Percentiles rank a stretch among this genome's conserved stretches.
Conservation (phyloP, 2,888 invertebrate genomes). For the Calameuta idolon region DNA sequence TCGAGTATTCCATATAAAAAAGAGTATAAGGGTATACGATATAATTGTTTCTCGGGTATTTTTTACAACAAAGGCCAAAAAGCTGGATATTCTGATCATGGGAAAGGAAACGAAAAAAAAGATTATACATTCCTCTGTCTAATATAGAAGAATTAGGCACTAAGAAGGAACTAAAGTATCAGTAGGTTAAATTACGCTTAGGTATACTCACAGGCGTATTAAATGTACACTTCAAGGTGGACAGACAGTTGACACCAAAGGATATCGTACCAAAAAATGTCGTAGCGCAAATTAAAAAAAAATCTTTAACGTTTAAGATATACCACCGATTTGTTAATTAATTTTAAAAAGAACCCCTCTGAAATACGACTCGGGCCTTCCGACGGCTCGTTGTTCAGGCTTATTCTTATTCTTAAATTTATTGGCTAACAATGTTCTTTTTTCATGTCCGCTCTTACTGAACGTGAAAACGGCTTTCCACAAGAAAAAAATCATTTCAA, state of each 20-base stretch:
- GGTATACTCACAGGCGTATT: slow-evolving; percentile 10
- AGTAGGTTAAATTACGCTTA: slow-evolving; percentile 38
- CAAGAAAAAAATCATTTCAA: background rate
- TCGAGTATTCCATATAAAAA: background rate
- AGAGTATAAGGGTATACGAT: slow-evolving; percentile 3
- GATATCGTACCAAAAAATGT: slow-evolving; percentile 30
- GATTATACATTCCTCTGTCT: background rate
- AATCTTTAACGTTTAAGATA: slow-evolving; percentile 32
- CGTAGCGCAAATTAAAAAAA: slow-evolving; percentile 35
- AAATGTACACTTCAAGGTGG: slow-evolving; percentile 16
- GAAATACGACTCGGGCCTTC: background rate
- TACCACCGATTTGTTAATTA: slow-evolving; percentile 31
- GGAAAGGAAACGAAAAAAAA: background rate
- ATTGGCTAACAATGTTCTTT: background rate
- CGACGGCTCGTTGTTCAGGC: background rate
- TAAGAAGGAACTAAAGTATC: slow-evolving; percentile 39
- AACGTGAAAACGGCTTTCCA: background rate
- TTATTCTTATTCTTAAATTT: background rate
- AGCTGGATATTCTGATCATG: background rate
- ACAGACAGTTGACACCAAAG: slow-evolving; percentile 22
- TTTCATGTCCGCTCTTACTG: background rate
- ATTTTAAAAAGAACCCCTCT: slow-evolving; percentile 22
- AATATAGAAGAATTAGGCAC: background rate
- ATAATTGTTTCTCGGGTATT: slow-evolving; percentile 6
- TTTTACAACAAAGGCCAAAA: slow-evolving; percentile 3